Conservation (phyloP, 1,140 invertebrate species). For the Nephila pilipes region DNA sequence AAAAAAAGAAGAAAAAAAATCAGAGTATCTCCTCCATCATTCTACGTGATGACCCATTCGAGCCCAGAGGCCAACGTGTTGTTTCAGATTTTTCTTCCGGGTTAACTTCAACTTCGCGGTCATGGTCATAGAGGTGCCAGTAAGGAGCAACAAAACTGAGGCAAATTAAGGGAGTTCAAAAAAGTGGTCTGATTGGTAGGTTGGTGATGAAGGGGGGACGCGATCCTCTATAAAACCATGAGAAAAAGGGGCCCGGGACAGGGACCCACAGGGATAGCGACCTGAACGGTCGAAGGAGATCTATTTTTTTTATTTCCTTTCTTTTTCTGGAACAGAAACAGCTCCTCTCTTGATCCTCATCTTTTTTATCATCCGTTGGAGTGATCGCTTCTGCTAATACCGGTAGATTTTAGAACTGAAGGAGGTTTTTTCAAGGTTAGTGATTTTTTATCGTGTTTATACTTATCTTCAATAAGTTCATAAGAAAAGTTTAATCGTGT, state of each 20-base stretch:
- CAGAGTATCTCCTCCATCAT: not conserved
- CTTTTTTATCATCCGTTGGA: not conserved
- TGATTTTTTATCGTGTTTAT: too few species aligned
- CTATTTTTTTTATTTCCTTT: not conserved
- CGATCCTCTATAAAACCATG: slow-evolving; percentile 66
- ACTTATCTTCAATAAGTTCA: too few species aligned
- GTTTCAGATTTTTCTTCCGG: slow-evolving; percentile 43
- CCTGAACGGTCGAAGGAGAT: slow-evolving; percentile 41
- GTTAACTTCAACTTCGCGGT: slow-evolving; percentile 66
- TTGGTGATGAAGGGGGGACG: slow-evolving; percentile 50
- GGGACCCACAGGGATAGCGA: slow-evolving; percentile 56
- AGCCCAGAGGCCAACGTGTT: not conserved
- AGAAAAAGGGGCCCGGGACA: slow-evolving; percentile 63
- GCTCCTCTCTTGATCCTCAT: not conserved
- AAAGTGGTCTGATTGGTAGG: slow-evolving; percentile 72
- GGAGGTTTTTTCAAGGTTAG: slow-evolving; percentile 32
- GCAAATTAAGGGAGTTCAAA: slow-evolving; percentile 69
- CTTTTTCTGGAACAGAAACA: not conserved
- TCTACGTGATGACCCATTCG: slow-evolving; percentile 54
- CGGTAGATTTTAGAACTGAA: not conserved
- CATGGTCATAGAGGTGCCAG: slow-evolving; percentile 72
- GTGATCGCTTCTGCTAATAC: not conserved
- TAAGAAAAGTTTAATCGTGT: too few species aligned
- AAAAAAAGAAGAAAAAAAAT: not conserved
- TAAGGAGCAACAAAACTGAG: slow-evolving; percentile 61